Percentiles rank a stretch among this genome's conserved stretches.
phyloP scores from a whole-genome alignment of 2,113 vertebrate species.

The Gavia stellata region DNA sequence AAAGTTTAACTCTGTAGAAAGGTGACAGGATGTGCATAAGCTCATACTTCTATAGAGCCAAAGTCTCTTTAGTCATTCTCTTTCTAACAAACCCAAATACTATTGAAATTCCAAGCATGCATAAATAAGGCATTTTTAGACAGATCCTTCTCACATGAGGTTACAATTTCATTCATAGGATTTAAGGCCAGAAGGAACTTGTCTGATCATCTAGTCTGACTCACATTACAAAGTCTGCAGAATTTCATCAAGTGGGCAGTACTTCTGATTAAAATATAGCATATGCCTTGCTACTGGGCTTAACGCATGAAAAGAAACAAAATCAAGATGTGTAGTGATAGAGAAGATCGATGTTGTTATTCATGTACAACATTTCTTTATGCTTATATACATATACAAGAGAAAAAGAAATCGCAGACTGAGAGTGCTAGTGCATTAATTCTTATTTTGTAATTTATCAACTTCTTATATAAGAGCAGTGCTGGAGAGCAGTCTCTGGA shows the following conservation, averaged over 20 bases:
- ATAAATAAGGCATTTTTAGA: neutral
- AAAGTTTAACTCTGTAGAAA: neutral
- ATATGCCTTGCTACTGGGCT: neutral
- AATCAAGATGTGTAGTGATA: neutral
- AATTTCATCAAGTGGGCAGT: neutral
- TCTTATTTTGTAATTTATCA: neutral
- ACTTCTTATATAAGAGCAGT: neutral
- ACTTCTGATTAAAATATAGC: neutral
- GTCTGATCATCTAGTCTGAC: neutral
- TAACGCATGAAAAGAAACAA: neutral
- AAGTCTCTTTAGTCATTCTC: neutral
- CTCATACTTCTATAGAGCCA: neutral
- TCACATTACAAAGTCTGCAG: neutral
- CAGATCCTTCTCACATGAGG: neutral
- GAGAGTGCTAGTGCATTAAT: neutral
- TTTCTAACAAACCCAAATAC: neutral
- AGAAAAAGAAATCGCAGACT: neutral
- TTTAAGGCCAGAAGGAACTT: neutral
- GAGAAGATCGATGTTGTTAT: neutral
- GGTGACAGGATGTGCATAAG: neutral
- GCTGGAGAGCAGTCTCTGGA: neutral
- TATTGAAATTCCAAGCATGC: neutral
- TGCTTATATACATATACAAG: fast-evolving
- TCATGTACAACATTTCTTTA: neutral
- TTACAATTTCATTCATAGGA: neutral